phyloP scores from a whole-genome alignment of 2,797 vertebrate species.

The Spatula clypeata region DNA sequence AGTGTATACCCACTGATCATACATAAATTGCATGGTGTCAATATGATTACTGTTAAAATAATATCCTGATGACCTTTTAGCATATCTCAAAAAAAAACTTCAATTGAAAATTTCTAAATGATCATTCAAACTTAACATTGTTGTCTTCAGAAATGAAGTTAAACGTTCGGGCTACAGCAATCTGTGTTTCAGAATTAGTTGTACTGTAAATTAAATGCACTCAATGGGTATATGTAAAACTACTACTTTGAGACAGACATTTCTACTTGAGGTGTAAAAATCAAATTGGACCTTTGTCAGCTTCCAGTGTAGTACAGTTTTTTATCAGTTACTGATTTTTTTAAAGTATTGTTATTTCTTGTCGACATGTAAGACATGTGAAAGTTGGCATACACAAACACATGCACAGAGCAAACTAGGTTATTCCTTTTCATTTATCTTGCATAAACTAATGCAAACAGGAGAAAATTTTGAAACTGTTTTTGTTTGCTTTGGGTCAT shows the following conservation, averaged over 20 bases:
- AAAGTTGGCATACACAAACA: background rate
- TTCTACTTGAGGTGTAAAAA: background rate
- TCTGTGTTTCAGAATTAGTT: slow-evolving; percentile 12
- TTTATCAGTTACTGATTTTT: background rate
- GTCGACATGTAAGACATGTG: background rate
- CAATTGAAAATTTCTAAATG: slow-evolving; percentile 21
- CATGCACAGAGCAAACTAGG: background rate
- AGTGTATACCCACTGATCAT: background rate
- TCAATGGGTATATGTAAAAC: background rate
- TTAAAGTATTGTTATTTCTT: background rate
- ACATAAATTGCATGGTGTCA: background rate
- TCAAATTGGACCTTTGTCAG: background rate
- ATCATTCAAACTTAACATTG: background rate
- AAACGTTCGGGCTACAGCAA: background rate
- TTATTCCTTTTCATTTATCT: background rate
- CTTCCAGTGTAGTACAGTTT: background rate
- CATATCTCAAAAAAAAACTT: background rate
- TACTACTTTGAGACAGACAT: background rate
- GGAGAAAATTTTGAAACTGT: background rate
- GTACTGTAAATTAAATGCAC: background rate
- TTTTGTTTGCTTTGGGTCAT: background rate
- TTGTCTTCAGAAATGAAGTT: slow-evolving; percentile 4
- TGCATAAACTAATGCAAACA: background rate
- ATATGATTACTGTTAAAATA: background rate
- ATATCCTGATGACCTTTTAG: background rate